These are phyloP conservation scores for Phalacrocorax aristotelis DNA, from an alignment of 2,113 vertebrate genomes.

Conservation along the genomic window DNA sequence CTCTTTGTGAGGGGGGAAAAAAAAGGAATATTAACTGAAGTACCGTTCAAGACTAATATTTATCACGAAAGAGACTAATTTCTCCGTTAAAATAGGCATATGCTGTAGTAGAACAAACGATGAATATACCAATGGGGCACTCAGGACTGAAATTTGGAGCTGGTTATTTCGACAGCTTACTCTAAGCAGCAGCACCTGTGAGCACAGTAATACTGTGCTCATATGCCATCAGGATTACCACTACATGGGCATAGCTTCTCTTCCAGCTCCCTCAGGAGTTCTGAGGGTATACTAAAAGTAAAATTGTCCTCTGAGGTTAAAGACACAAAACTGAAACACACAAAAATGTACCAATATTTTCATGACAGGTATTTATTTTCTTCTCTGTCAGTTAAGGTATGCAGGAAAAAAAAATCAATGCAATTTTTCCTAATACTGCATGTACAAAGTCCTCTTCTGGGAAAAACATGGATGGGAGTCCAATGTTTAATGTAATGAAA, in stretches of 20 bases:
- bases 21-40: not conserved
- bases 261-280: not conserved
- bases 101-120: not conserved
- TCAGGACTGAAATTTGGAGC: not conserved
- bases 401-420: not conserved
- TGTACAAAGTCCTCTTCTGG: not conserved
- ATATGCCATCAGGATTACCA: not conserved
- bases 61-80: not conserved
- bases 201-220: not conserved
- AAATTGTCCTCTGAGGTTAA: not conserved
- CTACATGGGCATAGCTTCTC: not conserved
- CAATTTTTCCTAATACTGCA: not conserved
- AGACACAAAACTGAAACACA: not conserved
- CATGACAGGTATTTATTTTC: not conserved
- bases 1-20: not conserved
- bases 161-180: not conserved
- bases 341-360: not conserved
- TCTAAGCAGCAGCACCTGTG: not conserved
- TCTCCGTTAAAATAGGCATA: not conserved
- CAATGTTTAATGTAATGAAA: not conserved
- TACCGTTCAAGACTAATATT: not conserved
- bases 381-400: not conserved
- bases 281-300: not conserved
- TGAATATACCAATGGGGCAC: not conserved
- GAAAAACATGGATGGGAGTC: not conserved